Evolutionary conservation across 2,113 vertebrate species (phyloP).

Genomic region (Heterotilapia buettikoferi): DNA sequence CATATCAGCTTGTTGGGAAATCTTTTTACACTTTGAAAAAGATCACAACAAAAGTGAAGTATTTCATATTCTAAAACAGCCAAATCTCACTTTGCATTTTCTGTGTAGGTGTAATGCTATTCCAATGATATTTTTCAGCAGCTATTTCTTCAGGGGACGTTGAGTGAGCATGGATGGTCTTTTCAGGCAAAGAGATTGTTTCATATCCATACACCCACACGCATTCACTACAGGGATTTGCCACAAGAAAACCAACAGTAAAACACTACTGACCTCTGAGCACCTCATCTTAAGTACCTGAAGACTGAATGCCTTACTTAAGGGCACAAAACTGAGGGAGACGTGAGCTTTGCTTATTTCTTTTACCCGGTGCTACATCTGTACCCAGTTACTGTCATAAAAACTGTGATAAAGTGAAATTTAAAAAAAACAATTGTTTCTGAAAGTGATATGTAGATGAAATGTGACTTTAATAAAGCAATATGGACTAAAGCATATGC

Average conservation of each 20-base stretch:
- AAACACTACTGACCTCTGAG: slow-evolving; percentile 26
- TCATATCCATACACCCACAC: slow-evolving; percentile 34
- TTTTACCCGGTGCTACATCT: neutral
- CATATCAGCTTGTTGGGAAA: neutral
- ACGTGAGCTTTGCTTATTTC: neutral
- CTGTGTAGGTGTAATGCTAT: neutral
- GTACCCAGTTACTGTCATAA: neutral
- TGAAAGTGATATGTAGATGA: neutral
- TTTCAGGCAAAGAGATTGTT: neutral
- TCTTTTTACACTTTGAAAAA: neutral
- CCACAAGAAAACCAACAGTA: neutral
- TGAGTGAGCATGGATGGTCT: neutral
- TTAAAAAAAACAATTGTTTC: neutral
- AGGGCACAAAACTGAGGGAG: neutral
- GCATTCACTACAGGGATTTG: neutral
- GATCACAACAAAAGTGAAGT: neutral
- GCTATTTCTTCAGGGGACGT: neutral
- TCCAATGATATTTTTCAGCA: neutral
- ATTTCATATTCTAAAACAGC: neutral
- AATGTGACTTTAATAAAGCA: neutral
- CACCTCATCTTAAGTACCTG: slow-evolving; percentile 1
- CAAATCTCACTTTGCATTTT: neutral
- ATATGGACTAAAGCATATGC: neutral
- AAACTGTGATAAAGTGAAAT: neutral
- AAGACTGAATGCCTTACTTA: slow-evolving; percentile 5